Conservation (phyloP, 2,888 invertebrate species). For the Acanthoscelides obtectus region DNA sequence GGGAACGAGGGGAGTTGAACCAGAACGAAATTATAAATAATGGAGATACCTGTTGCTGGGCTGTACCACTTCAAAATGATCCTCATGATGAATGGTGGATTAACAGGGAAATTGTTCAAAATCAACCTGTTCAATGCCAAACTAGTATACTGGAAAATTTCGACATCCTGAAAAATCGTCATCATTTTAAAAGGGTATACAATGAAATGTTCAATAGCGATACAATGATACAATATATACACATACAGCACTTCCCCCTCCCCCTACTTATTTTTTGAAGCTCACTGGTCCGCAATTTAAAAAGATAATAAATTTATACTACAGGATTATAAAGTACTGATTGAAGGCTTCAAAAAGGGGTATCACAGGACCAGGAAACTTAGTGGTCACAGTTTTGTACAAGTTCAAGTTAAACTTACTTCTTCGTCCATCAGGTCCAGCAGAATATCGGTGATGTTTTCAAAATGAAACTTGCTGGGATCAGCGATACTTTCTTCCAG, state of each 20-base stretch:
- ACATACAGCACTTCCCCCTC: no score
- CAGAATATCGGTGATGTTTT: conserved; percentile 25
- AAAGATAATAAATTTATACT: no score
- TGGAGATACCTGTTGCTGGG: conserved; percentile 26
- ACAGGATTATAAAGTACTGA: no score
- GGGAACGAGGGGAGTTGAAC: no score
- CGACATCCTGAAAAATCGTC: conserved; percentile 23
- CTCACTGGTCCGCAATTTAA: no score
- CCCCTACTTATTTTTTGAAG: no score
- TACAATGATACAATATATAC: no score
- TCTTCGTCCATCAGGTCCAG: conserved; percentile 31
- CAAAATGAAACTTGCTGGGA: conserved; percentile 18
- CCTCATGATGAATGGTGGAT: conserved; percentile 22
- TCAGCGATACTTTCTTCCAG: conserved; percentile 15
- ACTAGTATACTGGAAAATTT: conserved; percentile 21
- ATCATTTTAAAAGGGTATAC: conserved; percentile 3
- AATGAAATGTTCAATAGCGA: no score
- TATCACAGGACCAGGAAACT: no score
- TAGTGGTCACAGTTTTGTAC: no score
- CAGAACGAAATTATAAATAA: no score
- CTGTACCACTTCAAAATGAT: conserved; percentile 31
- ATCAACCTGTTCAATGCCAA: conserved; percentile 20
- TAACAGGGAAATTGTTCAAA: conserved; percentile 21
- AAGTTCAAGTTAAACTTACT: conserved; percentile 22
- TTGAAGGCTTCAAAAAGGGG: no score